These are phyloP conservation scores for Limanda limanda DNA, from an alignment of 2,113 vertebrate species.

Conservation along the genomic window DNA sequence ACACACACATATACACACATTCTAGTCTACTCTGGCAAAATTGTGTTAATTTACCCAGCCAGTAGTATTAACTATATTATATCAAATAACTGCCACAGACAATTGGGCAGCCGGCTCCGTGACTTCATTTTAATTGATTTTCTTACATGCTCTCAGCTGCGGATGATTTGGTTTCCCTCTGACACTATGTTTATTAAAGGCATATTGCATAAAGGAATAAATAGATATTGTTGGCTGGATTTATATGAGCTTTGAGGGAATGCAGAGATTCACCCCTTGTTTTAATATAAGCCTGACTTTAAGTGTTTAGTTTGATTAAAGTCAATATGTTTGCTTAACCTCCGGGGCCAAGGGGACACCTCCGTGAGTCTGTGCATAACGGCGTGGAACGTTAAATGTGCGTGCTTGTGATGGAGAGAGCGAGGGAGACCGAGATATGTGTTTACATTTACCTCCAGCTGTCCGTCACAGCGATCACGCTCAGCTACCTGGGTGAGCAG, in stretches of 20 bases:
- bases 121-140: slow-evolving; percentile 99
- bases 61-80: slow-evolving; percentile 93
- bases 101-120: slow-evolving; percentile 88
- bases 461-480: slow-evolving; percentile 39
- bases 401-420: slow-evolving; percentile 8
- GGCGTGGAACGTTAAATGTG: slow-evolving; percentile 1
- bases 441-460: slow-evolving; percentile 31
- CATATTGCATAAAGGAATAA: slow-evolving; percentile 86
- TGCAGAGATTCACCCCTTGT: slow-evolving; percentile 66
- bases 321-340: slow-evolving; percentile 77
- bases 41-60: slow-evolving; percentile 95
- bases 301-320: slow-evolving; percentile 77
- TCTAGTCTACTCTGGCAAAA: slow-evolving; percentile 84
- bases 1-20: slow-evolving; percentile 17
- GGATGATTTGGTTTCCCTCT: slow-evolving; percentile 91
- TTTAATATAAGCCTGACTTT: slow-evolving; percentile 76
- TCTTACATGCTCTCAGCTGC: slow-evolving; percentile 86
- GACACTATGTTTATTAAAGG: slow-evolving; percentile 95
- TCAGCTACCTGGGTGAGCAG: slow-evolving; percentile 40
- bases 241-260: slow-evolving; percentile 79
- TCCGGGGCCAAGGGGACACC: slow-evolving; percentile 65
- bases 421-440: neutral
- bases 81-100: slow-evolving; percentile 97
- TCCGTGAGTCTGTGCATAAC: neutral
- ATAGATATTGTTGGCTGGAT: slow-evolving; percentile 84